Base-by-base conservation (phyloP, 2,888 invertebrate genomes). In the Aporophyla nigra region DNA sequence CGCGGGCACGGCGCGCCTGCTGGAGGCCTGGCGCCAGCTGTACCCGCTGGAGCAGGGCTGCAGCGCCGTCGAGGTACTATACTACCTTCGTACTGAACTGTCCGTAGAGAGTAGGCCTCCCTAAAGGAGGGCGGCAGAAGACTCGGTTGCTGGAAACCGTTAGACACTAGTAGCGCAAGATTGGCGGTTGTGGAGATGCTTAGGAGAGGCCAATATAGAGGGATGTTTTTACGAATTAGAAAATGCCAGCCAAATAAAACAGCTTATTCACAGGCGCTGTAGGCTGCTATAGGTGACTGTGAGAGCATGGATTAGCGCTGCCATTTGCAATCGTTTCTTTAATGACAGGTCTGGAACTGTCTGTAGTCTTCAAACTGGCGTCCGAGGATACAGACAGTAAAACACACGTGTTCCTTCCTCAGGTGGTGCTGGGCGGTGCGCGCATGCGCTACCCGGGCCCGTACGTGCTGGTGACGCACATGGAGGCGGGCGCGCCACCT, bases 401-500 rank as follows among this genome's bases (percentile, higher is more conserved):
- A 14, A 0, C 10, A 4, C 0, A 9, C 6, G 0, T 14, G 2
- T 2, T 1, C 0, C 16, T 5, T 0, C 0, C 5, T 0, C 24
- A 98, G 96, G 98, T 98, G 87, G 93, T 97, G 86, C 97, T 98
- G 94, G 99, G 99, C 91, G 99, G 99, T 69, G 98, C 99, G 82
- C 98, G 99, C 93, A 99, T 99, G 99, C 98, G 98, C 85, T 99
- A 99, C 97, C 99, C 99, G 68, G 98, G 98, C 80, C 98, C 98
- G 95, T 99, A 99, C 96, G 99, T 99, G 91, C 97, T 99, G 93
- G 98, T 98, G 91, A 98, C 99, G 85, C 98, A 98, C 94, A 97
- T 98, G 97, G 99, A 99, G 95, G 97, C 98, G 90, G 90, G 84
- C 88, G 90, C 86, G 65, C 86, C 85, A 88, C 88, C 88, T 88